Conservation (phyloP, 2,888 invertebrate genomes). For the Xiphydria camelus region DNA sequence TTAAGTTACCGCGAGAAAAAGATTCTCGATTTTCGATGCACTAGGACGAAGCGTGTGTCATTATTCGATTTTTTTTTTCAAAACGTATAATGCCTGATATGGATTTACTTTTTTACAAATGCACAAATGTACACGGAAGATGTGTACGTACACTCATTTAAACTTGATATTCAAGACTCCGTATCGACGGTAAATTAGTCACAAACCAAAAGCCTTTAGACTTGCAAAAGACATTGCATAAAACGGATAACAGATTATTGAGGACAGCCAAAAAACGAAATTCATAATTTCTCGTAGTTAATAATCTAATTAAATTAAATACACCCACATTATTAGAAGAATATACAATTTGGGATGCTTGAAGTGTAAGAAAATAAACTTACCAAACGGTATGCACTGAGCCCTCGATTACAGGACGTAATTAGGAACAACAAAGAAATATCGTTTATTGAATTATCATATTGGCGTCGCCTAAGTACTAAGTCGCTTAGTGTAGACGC, state of each 20-base stretch:
- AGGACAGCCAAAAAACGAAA: constrained; percentile 4
- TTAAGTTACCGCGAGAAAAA: too few species aligned
- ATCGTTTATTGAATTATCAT: constrained; percentile 46
- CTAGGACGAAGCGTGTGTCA: too few species aligned
- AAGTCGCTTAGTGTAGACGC: background rate
- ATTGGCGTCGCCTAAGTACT: constrained; percentile 11
- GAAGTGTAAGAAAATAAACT: constrained; percentile 40
- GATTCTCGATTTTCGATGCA: too few species aligned
- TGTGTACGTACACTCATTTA: background rate
- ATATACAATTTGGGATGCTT: constrained; percentile 20
- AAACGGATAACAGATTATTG: background rate
- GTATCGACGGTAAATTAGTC: constrained; percentile 14
- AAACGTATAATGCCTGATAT: constrained; percentile 1
- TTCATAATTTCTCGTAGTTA: too few species aligned
- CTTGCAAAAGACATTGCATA: constrained; percentile 1
- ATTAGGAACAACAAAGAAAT: constrained; percentile 56
- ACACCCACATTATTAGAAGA: constrained; percentile 11
- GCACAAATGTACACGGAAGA: background rate
- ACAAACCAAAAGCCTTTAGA: constrained; percentile 13
- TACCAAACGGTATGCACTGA: constrained; percentile 52
- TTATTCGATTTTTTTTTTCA: too few species aligned
- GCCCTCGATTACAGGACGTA: constrained; percentile 55
- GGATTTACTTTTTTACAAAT: too few species aligned
- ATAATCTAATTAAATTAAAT: too few species aligned
- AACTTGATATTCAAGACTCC: constrained; percentile 6